Conservation (phyloP, 2,888 invertebrate species). For the Pedicia rivosa region DNA sequence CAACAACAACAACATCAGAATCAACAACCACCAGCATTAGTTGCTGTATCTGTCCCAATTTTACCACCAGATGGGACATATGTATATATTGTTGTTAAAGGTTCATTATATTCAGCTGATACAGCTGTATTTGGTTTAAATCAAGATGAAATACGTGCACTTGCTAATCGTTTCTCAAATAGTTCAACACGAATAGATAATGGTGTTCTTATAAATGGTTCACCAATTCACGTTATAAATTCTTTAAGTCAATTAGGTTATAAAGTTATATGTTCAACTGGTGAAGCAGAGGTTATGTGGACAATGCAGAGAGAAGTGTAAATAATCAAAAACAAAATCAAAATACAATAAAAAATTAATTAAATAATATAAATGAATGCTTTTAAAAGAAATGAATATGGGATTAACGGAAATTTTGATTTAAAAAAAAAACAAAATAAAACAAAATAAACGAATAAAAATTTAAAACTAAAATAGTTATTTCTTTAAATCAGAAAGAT, state of each 20-base stretch:
- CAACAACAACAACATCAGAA: not conserved
- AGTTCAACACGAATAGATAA: conserved; percentile 48
- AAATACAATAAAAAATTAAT: not conserved
- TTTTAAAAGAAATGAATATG: too few species aligned
- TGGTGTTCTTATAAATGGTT: conserved; percentile 51
- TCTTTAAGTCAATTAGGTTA: conserved; percentile 62
- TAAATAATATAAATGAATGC: too few species aligned
- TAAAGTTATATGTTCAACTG: conserved; percentile 58
- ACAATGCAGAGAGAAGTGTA: conserved; percentile 64
- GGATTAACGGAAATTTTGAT: too few species aligned
- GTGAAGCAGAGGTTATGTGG: conserved; percentile 70
- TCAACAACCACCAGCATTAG: conserved; percentile 16
- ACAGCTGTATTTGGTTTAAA: conserved; percentile 62
- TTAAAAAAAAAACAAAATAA: too few species aligned
- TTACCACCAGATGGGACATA: conserved; percentile 38
- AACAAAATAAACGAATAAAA: too few species aligned
- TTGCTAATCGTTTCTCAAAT: conserved; percentile 51
- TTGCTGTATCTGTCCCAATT: conserved; percentile 31
- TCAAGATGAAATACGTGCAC: conserved; percentile 48
- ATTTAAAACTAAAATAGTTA: too few species aligned
- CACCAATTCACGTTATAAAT: conserved; percentile 55
- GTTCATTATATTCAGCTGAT: conserved; percentile 57
- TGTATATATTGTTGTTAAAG: conserved; percentile 64
- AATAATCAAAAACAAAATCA: conserved; percentile 14
- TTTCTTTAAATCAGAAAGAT: too few species aligned